Evolutionary conservation across 2,113 vertebrate species (phyloP).

Genomic region (Aptenodytes patagonicus): DNA sequence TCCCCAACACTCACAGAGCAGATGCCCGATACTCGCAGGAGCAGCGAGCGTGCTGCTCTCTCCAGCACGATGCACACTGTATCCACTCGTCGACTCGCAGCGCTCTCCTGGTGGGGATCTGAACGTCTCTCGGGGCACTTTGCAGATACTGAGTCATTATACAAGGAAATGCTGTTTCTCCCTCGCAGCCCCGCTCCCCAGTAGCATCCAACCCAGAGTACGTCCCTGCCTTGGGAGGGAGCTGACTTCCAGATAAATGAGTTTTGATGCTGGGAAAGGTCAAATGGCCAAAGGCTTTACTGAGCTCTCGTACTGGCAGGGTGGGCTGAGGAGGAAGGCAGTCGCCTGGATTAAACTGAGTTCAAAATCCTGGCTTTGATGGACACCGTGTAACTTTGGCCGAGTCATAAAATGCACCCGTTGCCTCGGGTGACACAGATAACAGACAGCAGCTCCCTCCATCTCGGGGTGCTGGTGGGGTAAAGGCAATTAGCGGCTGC

Average conservation of each 20-base stretch:
- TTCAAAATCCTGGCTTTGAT: background rate
- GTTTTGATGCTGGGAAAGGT: background rate
- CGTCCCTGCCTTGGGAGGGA: background rate
- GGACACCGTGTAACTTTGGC: background rate
- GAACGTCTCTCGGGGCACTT: background rate
- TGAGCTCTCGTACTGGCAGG: background rate
- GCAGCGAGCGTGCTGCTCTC: fast-evolving
- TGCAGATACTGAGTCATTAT: background rate
- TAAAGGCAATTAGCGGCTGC: background rate
- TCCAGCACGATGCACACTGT: fast-evolving
- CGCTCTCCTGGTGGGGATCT: background rate
- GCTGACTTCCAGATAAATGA: background rate
- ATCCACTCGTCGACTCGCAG: fast-evolving
- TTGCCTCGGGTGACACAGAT: background rate
- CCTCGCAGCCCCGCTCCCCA: background rate
- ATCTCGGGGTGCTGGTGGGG: fast-evolving
- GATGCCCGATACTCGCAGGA: background rate
- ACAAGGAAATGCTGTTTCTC: background rate
- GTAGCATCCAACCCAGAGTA: background rate
- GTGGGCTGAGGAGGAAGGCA: background rate
- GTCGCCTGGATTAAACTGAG: background rate
- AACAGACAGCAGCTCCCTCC: background rate
- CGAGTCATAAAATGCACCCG: fast-evolving
- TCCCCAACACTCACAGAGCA: fast-evolving
- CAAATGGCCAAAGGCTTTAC: background rate